phyloP scores from a whole-genome alignment of 2,888 invertebrate genomes.

The Trissolcus japonicus region DNA sequence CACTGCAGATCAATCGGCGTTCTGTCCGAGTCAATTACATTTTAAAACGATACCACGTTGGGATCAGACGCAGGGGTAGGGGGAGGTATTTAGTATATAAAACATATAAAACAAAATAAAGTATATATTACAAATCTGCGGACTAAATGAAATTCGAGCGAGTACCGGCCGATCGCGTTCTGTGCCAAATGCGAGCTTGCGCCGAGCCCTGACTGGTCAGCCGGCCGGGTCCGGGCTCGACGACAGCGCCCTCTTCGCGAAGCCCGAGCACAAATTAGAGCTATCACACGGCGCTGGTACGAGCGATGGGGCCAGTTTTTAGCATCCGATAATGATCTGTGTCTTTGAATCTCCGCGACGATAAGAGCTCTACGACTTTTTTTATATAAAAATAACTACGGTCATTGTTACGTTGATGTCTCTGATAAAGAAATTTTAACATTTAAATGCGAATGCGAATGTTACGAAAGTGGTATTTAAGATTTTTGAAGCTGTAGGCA shows the following conservation, averaged over 20 bases:
- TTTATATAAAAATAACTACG: conserved; percentile 25
- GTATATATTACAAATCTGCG: conserved; percentile 34
- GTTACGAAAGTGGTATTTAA: conserved; percentile 27
- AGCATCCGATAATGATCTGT: conserved; percentile 71
- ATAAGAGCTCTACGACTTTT: conserved; percentile 19
- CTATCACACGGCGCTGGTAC: conserved; percentile 68
- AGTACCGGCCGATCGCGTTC: conserved; percentile 73
- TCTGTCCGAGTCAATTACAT: conserved; percentile 76
- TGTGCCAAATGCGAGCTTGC: conserved; percentile 73
- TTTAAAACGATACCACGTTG: conserved; percentile 68
- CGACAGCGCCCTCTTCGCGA: not conserved
- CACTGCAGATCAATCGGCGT: conserved; percentile 48
- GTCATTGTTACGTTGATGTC: conserved; percentile 54
- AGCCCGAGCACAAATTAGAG: conserved; percentile 9
- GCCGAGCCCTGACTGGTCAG: conserved; percentile 16
- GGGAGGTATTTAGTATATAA: conserved; percentile 10
- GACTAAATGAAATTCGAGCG: conserved; percentile 63
- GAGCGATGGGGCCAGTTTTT: conserved; percentile 76
- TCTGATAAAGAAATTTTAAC: conserved; percentile 48
- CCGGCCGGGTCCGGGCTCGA: not conserved
- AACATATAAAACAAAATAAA: conserved; percentile 16
- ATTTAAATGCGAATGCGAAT: conserved; percentile 54
- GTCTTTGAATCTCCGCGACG: conserved; percentile 70
- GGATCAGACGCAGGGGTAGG: conserved; percentile 35
- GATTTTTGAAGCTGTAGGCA: conserved; percentile 13